phyloP scores from a whole-genome alignment of 2,113 vertebrate species.

The Tragelaphus strepsiceros region DNA sequence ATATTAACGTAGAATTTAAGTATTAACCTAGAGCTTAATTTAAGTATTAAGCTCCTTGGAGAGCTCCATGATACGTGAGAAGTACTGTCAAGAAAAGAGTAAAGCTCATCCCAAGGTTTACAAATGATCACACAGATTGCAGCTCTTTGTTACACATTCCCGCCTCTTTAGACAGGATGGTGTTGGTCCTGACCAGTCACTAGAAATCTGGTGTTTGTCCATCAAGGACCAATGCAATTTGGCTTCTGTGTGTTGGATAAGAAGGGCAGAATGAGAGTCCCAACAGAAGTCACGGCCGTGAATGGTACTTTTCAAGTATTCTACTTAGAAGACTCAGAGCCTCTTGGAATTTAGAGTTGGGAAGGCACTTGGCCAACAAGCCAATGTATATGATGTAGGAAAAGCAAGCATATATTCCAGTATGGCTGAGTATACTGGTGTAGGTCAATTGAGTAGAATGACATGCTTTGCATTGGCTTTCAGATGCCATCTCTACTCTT shows the following conservation, averaged over 20 bases:
- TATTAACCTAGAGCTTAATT: too few species aligned
- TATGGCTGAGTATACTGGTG: rapidly evolving
- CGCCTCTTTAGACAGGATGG: rapidly evolving
- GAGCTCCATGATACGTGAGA: too few species aligned
- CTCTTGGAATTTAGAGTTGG: not conserved
- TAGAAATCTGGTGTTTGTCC: not conserved
- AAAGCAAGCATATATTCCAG: rapidly evolving
- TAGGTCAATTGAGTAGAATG: not conserved
- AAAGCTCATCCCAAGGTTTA: not conserved
- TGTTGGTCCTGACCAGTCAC: rapidly evolving
- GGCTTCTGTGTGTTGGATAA: too few species aligned
- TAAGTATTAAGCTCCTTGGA: not conserved
- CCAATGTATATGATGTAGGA: not conserved
- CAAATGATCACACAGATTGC: rapidly evolving
- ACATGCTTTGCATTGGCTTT: not conserved
- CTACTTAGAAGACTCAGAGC: rapidly evolving
- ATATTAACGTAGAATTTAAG: not conserved
- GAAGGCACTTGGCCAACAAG: too few species aligned
- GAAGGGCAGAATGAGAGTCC: rapidly evolving
- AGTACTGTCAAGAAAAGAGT: not conserved
- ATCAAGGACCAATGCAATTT: rapidly evolving
- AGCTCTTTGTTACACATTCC: rapidly evolving
- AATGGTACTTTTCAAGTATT: rapidly evolving
- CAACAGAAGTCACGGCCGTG: rapidly evolving
- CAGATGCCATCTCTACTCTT: not conserved